phyloP scores from a whole-genome alignment of 2,888 invertebrate genomes.

The Chrysolina oricalcia region DNA sequence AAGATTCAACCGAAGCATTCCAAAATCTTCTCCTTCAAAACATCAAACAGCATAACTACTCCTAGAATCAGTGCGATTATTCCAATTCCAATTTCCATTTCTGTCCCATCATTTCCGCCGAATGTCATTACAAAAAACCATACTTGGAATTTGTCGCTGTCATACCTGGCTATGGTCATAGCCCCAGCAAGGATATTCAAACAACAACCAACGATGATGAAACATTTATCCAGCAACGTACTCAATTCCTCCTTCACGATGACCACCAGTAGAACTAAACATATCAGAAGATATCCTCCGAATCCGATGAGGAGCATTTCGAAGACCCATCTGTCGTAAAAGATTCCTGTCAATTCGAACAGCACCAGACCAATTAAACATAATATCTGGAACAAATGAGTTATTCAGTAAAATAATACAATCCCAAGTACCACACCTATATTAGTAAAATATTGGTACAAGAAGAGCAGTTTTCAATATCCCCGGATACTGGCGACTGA shows the following conservation, averaged over 20 bases:
- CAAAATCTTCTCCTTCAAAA: conserved; percentile 5
- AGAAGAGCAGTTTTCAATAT: too few species aligned
- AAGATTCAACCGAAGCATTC: not conserved
- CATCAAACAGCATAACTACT: not conserved
- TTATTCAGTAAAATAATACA: not conserved
- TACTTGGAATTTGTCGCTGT: not conserved
- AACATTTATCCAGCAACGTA: not conserved
- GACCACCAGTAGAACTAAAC: conserved; percentile 17
- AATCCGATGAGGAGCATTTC: conserved; percentile 35
- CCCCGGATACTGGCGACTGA: too few species aligned
- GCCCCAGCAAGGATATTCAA: conserved; percentile 4
- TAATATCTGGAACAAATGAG: conserved; percentile 30
- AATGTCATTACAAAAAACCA: conserved; percentile 1
- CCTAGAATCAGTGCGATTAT: conserved; percentile 7
- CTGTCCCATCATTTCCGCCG: not conserved
- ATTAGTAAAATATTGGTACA: too few species aligned
- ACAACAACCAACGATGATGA: conserved; percentile 13
- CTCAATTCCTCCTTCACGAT: conserved; percentile 5
- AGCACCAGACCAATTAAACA: conserved; percentile 31
- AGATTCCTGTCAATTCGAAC: conserved; percentile 24
- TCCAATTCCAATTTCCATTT: conserved; percentile 3
- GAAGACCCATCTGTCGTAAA: conserved; percentile 34
- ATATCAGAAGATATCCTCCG: conserved; percentile 41
- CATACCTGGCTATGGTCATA: conserved; percentile 20
- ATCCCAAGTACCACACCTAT: too few species aligned